phyloP scores from a whole-genome alignment of 1,140 invertebrate species.

The Nylanderia fulva region DNA sequence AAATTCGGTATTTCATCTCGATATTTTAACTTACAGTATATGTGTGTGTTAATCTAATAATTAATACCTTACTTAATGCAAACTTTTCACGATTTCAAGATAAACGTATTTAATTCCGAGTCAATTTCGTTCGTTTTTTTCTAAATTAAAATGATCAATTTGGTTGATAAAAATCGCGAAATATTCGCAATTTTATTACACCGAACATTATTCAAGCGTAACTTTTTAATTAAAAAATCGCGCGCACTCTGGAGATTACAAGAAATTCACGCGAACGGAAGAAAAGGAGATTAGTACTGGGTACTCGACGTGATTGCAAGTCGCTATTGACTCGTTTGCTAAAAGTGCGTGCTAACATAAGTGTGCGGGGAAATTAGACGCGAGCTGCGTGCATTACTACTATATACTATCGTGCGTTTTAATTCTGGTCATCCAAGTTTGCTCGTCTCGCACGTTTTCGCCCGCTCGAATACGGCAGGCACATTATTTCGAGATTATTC shows the following conservation, averaged over 20 bases:
- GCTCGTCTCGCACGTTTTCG: slow-evolving; percentile 12
- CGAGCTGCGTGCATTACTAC: slow-evolving; percentile 16
- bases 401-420: slow-evolving; percentile 71
- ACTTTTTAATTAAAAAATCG: slow-evolving; percentile 45
- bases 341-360: slow-evolving; percentile 58
- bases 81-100: neutral
- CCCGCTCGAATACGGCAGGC: slow-evolving; percentile 50
- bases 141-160: slow-evolving; percentile 1
- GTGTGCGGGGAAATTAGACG: slow-evolving; percentile 44
- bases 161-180: neutral
- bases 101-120: neutral
- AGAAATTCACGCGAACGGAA: neutral
- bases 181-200: neutral
- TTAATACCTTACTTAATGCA: neutral
- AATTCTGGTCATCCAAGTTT: slow-evolving; percentile 69
- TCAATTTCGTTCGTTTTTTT: neutral
- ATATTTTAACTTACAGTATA: neutral
- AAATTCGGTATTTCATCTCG: neutral
- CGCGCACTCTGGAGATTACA: neutral
- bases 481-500: slow-evolving; percentile 77
- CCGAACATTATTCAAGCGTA: neutral
- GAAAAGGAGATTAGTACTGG: neutral
- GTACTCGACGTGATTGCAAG: neutral
- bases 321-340: slow-evolving; percentile 9
- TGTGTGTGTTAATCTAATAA: slow-evolving; percentile 7